Conservation (phyloP, 2,797 vertebrate species). For the Myotis myotis region DNA sequence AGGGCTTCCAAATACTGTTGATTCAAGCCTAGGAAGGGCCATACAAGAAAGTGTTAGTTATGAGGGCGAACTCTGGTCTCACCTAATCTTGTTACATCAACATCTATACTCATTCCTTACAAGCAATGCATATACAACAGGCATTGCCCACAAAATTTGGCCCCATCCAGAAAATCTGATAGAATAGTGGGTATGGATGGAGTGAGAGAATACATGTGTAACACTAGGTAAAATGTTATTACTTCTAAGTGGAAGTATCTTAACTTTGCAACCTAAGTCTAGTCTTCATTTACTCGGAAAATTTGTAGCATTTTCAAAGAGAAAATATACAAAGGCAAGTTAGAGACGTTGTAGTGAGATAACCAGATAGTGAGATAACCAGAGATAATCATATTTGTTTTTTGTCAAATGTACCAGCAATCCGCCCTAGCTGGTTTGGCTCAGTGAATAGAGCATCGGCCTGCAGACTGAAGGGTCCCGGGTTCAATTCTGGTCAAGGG, state of each 20-base stretch:
- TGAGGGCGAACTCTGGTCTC: neutral
- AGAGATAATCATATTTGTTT: neutral
- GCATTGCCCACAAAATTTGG: neutral
- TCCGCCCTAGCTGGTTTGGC: too few species aligned
- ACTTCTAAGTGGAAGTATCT: neutral
- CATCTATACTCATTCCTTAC: neutral
- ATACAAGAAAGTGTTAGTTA: neutral
- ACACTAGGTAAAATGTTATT: neutral
- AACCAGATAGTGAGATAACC: neutral
- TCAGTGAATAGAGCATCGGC: too few species aligned
- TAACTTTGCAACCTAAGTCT: neutral
- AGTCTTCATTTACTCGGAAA: neutral
- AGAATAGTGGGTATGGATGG: neutral
- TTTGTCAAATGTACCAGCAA: neutral
- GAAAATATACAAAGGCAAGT: neutral
- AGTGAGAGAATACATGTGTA: neutral
- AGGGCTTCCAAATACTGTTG: constrained; percentile 90
- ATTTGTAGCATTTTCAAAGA: neutral
- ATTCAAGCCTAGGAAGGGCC: constrained; percentile 85
- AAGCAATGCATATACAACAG: neutral
- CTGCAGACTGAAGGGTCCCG: too few species aligned
- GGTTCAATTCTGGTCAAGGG: too few species aligned
- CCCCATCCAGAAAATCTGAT: neutral
- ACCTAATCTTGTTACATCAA: neutral
- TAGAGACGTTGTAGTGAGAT: neutral